Evolutionary conservation across 2,113 vertebrate genomes (phyloP).

Genomic region (Phocoena phocoena): DNA sequence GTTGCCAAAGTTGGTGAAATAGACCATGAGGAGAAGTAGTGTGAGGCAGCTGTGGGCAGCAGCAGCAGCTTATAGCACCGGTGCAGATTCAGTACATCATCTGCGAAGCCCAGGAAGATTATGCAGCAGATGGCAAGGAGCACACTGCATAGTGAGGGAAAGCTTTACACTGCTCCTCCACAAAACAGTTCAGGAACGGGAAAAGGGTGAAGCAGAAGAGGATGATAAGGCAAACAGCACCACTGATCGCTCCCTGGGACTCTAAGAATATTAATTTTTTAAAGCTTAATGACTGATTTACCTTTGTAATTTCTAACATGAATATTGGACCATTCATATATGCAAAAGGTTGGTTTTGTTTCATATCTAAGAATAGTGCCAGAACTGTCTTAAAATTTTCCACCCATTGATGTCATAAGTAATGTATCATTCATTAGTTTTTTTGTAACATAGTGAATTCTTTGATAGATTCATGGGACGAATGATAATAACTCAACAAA

Average conservation of each 20-base stretch:
- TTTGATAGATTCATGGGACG: conserved; percentile 94
- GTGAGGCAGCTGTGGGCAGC: conserved; percentile 94
- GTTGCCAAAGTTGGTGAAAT: conserved; percentile 98
- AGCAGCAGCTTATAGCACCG: conserved; percentile 96
- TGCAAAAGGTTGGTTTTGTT: conserved; percentile 2
- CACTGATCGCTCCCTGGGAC: conserved; percentile 97
- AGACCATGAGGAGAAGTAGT: conserved; percentile 97
- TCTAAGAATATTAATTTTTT: conserved; percentile 77
- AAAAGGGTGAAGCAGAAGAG: conserved; percentile 98
- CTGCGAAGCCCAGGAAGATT: conserved; percentile 98
- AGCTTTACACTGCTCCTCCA: conserved; percentile 89
- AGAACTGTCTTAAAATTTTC: neutral
- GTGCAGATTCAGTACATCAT: conserved; percentile 94
- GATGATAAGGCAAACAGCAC: conserved; percentile 96
- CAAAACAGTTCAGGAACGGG: conserved; percentile 94
- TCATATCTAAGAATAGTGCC: neutral
- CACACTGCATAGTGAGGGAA: conserved; percentile 95
- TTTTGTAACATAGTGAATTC: conserved; percentile 63
- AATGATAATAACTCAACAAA: conserved; percentile 92
- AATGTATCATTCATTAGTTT: neutral
- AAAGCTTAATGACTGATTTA: conserved; percentile 2
- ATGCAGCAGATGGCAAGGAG: conserved; percentile 98
- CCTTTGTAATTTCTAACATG: conserved; percentile 19
- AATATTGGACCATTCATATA: neutral
- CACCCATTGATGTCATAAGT: neutral